Evolutionary conservation across 2,888 invertebrate genomes (phyloP), one percentile per base, ranked within the genome.

Genomic region (Drosophila koepferae): DNA sequence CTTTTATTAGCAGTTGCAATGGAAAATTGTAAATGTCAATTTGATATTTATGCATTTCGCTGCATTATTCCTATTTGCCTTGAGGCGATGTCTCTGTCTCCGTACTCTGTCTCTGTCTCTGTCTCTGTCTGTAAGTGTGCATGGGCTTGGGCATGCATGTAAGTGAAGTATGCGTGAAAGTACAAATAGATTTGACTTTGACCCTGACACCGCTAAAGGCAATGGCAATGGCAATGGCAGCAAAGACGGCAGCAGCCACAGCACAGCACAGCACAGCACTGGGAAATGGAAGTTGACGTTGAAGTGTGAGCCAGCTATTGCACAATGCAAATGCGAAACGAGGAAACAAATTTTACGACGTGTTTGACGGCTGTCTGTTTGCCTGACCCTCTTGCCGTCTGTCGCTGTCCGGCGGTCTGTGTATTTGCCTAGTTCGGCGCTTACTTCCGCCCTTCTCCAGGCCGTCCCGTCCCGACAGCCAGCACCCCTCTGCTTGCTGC

Each of bases 321-420:
- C 80, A 77, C 88, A 81, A 83, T 88, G 81, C 81, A 86, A 86
- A 86, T 86, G 77, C 74, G 66, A 87, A 78, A 79, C 81, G 77
- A 86, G 82, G 70, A 83, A 87, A 81, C 80, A 88, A 82, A 81
- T 91, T 91, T 91, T 92, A 91, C 82, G 91, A 91, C 82, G 79
- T 91, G 90, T 92, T 92, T 91, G 85, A 91, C 82, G 91, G 90
- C 90, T 89, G 89, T 82, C 84, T 77, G 69, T 78, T 43, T 67
- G 43, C 61, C 71, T 28, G 28, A 44, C 63, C 28, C 67, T 60
- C 70, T 7, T 49, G 56, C 34, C 18, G 72, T 14, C 38, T 20
- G 55, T 31, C 41, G 7, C n/a, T 20, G 34, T 49, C 64, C 10
- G 46, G 6, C 58, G 38, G 59, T 44, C 53, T 58, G 14, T 65